Percentiles rank a stretch among this genome's conserved stretches.
These are phyloP conservation scores for Alloscopus bannaensis DNA, from an alignment of 2,888 invertebrate species.

Conservation along the genomic window DNA sequence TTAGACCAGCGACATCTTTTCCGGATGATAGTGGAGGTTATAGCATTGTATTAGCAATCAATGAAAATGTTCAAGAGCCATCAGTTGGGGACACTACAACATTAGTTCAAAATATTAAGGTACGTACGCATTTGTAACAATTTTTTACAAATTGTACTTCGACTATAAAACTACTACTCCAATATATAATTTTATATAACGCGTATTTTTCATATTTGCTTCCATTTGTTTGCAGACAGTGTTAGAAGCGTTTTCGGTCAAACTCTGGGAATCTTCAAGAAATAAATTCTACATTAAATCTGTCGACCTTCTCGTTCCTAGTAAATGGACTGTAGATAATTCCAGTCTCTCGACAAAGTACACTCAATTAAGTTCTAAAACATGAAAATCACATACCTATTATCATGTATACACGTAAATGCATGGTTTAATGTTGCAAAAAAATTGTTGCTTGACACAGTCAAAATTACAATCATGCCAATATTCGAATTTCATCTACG, in stretches of 20 bases:
- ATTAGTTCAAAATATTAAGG: constrained; percentile 3
- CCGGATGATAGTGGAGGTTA: constrained; percentile 63
- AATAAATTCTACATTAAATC: constrained; percentile 54
- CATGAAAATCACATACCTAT: not conserved
- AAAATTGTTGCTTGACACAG: constrained; percentile 22
- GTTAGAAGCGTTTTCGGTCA: constrained; percentile 36
- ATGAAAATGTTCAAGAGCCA: constrained; percentile 51
- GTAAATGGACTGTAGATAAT: constrained; percentile 46
- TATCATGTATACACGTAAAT: not conserved
- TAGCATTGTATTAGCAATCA: constrained; percentile 60
- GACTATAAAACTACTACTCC: too few species aligned
- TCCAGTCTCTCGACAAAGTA: constrained; percentile 21
- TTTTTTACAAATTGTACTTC: not conserved
- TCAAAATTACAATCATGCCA: constrained; percentile 58
- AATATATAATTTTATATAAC: too few species aligned
- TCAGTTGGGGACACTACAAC: not conserved
- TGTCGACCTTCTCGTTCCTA: constrained; percentile 63
- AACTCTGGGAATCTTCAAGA: constrained; percentile 38
- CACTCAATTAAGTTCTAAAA: not conserved
- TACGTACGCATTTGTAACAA: not conserved
- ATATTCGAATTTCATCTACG: constrained; percentile 56
- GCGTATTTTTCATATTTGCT: not conserved
- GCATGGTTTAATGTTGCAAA: not conserved
- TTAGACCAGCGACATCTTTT: not conserved
- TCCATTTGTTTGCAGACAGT: not conserved